Base-by-base conservation (phyloP, 2,888 invertebrate species). In the Herminia tarsipennalis region DNA sequence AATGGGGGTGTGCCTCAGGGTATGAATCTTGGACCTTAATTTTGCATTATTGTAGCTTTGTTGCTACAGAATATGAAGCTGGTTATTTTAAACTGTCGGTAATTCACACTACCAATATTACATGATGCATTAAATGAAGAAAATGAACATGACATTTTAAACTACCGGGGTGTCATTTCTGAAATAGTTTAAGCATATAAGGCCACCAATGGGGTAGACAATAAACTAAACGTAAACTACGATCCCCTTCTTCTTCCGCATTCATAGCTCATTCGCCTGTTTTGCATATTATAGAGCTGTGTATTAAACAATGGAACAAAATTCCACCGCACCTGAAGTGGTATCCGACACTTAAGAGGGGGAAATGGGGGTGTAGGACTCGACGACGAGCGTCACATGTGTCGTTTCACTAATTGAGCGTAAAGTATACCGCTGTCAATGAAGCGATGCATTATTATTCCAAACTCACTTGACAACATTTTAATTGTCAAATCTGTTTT, bases 331-430 rank as follows among this genome's bases (percentile, higher is more conserved):
- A 48, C 39, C 46, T 42, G 35, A 59, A 47, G 41, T 29, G 38
- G 37, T 44, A 36, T 37, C 24, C 37, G 39, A 59, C 34, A 46
- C 44, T 49, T 42, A 34, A 48, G 41, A 22, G 53, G 38, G 54
- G 45, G 22, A 20, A 9, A 41, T 33, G 40, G 42, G 42, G 40
- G 44, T 30, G 30, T 46, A 49, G 44, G 43, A 48, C 48, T 53
- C 57, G 40, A 37, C 47, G 52, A 56, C 38, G 41, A 45, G 55
- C 66, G 64, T 66, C 71, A 70, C 73, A 72, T 77, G 76, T 75
- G 75, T 72, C 65, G 74, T 69, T 71, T 60, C 75, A 70, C 78
- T 81, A 81, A 81, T 81, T 81, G 80, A 81, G 80, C 81, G 81
- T 80, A 78, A 78, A 81, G 74, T 75, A 79, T 80, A 78, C 79